Conservation (phyloP, 2,113 vertebrate genomes). For the Callocephalon fimbriatum region DNA sequence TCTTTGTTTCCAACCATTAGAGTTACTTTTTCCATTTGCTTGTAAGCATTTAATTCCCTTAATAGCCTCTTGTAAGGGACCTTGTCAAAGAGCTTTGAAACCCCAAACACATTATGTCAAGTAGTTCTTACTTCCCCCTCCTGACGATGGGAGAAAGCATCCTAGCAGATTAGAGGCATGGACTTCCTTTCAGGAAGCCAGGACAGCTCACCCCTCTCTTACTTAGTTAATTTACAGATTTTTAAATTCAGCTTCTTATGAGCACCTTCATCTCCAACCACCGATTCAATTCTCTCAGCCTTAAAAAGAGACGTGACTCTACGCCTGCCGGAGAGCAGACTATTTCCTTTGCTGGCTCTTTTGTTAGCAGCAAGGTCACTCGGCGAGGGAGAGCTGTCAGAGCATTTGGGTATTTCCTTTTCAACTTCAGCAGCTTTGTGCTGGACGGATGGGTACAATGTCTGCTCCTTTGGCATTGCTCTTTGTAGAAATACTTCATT, state of each 20-base stretch:
- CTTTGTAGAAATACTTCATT: constrained; percentile 11
- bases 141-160: neutral
- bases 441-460: neutral
- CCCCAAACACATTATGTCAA: constrained; percentile 43
- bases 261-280: constrained; percentile 36
- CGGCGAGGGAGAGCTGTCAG: neutral
- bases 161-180: constrained; percentile 14
- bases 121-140: neutral
- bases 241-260: constrained; percentile 6
- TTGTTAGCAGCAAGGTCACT: constrained; percentile 42
- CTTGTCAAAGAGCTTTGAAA: constrained; percentile 44
- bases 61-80: constrained; percentile 25
- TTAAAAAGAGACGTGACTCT: neutral
- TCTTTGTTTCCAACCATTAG: constrained; percentile 8
- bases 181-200: constrained; percentile 14
- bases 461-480: neutral
- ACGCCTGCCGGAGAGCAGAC: neutral
- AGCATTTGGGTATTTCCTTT: constrained; percentile 45
- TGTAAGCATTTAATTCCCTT: neutral
- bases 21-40: constrained; percentile 37
- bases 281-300: neutral
- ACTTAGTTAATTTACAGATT: constrained; percentile 5
- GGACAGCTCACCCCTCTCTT: neutral
- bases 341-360: neutral
- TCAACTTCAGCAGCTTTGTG: constrained; percentile 37